Evolutionary conservation across 2,113 vertebrate species (phyloP).

Genomic region (Platichthys flesus): DNA sequence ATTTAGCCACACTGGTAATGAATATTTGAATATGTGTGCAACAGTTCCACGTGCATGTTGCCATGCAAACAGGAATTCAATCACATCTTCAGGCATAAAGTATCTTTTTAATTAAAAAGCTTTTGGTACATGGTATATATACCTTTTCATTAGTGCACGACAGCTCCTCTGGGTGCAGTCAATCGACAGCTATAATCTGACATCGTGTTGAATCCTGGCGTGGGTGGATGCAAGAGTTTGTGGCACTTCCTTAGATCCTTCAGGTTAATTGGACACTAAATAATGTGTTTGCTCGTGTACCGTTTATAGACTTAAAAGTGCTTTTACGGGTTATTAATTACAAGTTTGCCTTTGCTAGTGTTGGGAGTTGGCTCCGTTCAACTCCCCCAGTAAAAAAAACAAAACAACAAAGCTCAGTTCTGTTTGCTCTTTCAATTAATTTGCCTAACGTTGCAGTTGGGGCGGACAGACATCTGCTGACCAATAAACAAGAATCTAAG

Average conservation of each 20-base stretch:
- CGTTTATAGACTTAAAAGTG: slow-evolving; percentile 44
- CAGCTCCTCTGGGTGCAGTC: slow-evolving; percentile 30
- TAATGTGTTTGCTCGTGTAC: slow-evolving; percentile 43
- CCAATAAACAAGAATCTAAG: slow-evolving; percentile 56
- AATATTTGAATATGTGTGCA: not conserved
- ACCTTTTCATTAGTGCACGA: slow-evolving; percentile 45
- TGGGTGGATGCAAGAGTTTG: slow-evolving; percentile 38
- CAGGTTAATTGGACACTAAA: slow-evolving; percentile 58
- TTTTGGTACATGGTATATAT: slow-evolving; percentile 17
- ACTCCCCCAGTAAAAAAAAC: slow-evolving; percentile 21
- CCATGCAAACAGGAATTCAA: not conserved
- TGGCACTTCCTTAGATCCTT: slow-evolving; percentile 45
- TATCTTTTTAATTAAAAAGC: slow-evolving; percentile 42
- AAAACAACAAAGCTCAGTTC: slow-evolving; percentile 49
- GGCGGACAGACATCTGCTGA: slow-evolving; percentile 55
- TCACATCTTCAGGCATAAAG: slow-evolving; percentile 8
- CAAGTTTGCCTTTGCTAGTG: slow-evolving; percentile 44
- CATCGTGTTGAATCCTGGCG: slow-evolving; percentile 33
- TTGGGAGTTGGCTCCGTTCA: slow-evolving; percentile 41
- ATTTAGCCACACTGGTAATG: not conserved
- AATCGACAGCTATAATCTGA: slow-evolving; percentile 40
- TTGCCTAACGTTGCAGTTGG: slow-evolving; percentile 35
- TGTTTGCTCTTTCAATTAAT: slow-evolving; percentile 61
- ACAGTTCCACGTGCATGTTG: slow-evolving; percentile 7
- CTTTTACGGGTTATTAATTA: slow-evolving; percentile 68